Evolutionary conservation across 2,888 invertebrate species (phyloP).

Genomic region (Blera fallax): DNA sequence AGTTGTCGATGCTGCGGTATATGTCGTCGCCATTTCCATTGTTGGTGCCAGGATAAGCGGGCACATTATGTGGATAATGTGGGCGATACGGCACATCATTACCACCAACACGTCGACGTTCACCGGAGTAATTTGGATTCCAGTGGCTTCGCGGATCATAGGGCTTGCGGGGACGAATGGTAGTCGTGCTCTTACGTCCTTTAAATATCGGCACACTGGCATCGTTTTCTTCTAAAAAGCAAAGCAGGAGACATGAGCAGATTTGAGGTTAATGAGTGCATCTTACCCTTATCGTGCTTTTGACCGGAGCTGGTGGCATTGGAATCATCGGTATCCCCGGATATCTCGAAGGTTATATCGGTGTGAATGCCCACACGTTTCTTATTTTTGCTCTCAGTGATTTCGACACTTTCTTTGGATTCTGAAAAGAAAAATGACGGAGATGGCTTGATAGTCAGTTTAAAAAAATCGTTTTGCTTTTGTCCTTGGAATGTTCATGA

Average conservation of each 20-base stretch:
- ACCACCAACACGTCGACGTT: slow-evolving; percentile 74
- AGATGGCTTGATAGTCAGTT: too few relatives aligned
- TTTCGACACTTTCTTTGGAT: slow-evolving; percentile 81
- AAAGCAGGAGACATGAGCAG: not conserved
- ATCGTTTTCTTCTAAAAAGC: slow-evolving; percentile 77
- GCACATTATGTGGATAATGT: slow-evolving; percentile 76
- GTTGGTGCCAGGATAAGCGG: slow-evolving; percentile 76
- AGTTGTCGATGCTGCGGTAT: slow-evolving; percentile 78
- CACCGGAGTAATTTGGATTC: slow-evolving; percentile 78
- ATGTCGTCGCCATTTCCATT: slow-evolving; percentile 76
- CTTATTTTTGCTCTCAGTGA: slow-evolving; percentile 80
- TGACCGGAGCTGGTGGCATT: slow-evolving; percentile 79
- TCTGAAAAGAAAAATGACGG: slow-evolving; percentile 73
- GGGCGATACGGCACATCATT: slow-evolving; percentile 76
- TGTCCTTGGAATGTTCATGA: too few relatives aligned
- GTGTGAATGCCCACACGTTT: slow-evolving; percentile 81
- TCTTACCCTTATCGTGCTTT: slow-evolving; percentile 78
- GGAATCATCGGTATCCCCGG: slow-evolving; percentile 77
- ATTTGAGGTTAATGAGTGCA: not conserved
- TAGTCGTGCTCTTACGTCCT: slow-evolving; percentile 77
- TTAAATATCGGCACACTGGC: slow-evolving; percentile 81
- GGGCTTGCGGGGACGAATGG: slow-evolving; percentile 76
- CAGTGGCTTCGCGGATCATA: slow-evolving; percentile 79
- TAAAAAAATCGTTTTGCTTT: too few relatives aligned
- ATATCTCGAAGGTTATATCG: slow-evolving; percentile 82